phyloP scores from a whole-genome alignment of 2,113 vertebrate genomes.

The Otolemur garnettii region DNA sequence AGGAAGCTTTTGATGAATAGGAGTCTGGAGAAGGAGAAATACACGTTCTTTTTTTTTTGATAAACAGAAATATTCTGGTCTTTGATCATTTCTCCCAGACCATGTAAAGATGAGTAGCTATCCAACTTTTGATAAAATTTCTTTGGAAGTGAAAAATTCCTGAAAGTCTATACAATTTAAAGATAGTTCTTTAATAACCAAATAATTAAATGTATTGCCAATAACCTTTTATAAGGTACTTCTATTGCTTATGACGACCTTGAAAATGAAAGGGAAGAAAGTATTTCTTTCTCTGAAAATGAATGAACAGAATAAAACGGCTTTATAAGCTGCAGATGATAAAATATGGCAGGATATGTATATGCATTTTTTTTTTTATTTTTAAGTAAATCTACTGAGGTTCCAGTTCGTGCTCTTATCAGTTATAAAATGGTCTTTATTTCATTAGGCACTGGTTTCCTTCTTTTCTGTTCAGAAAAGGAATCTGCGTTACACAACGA shows the following conservation, averaged over 20 bases:
- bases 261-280: conserved; percentile 34
- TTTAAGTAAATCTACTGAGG: background rate
- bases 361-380: background rate
- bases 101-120: conserved; percentile 68
- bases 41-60: conserved; percentile 37
- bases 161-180: conserved; percentile 58
- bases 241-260: background rate
- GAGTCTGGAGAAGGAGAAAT: conserved; percentile 53
- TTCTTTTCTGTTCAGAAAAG: background rate
- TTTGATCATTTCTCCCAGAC: conserved; percentile 37
- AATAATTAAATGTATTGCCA: conserved; percentile 22
- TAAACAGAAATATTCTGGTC: background rate
- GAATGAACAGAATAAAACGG: background rate
- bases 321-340: conserved; percentile 9
- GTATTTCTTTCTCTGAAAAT: background rate
- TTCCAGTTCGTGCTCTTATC: background rate
- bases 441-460: background rate
- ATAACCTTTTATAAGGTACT: conserved; percentile 53
- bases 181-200: conserved; percentile 51
- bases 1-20: conserved; percentile 51
- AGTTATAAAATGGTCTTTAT: conserved; percentile 10
- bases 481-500: conserved; percentile 51
- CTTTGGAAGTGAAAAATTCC: conserved; percentile 68
- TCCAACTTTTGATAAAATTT: conserved; percentile 34
- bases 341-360: background rate